Evolutionary conservation across 2,888 invertebrate species (phyloP).

Genomic region (Caenorhabditis uteleia): DNA sequence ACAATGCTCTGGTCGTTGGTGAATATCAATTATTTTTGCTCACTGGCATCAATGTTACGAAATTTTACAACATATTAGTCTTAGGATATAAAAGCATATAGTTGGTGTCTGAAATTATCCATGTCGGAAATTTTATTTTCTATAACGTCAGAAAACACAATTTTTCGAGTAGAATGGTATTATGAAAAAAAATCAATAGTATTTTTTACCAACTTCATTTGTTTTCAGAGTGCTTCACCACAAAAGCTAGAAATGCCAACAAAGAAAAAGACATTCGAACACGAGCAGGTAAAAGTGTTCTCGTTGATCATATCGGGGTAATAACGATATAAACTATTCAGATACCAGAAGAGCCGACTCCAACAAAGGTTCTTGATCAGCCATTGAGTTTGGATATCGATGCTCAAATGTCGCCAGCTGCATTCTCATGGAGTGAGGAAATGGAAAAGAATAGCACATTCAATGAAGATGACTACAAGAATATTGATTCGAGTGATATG

Average conservation of each 20-base stretch:
- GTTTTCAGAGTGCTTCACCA: slow-evolving; percentile 1
- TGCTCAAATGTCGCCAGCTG: slow-evolving; percentile 24
- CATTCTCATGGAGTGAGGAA: slow-evolving; percentile 51
- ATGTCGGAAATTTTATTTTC: too few relatives aligned
- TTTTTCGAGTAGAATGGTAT: too few relatives aligned
- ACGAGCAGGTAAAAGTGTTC: slow-evolving; percentile 27
- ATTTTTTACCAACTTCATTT: slow-evolving; percentile 21
- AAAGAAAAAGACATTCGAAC: slow-evolving; percentile 26
- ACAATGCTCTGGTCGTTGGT: too few relatives aligned
- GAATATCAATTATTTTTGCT: too few relatives aligned
- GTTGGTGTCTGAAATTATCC: too few relatives aligned
- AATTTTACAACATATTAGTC: too few relatives aligned
- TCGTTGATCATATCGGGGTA: not conserved
- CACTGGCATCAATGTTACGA: too few relatives aligned
- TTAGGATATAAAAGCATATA: too few relatives aligned
- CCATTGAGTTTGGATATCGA: slow-evolving; percentile 18
- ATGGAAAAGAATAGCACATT: slow-evolving; percentile 35
- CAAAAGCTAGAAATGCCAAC: slow-evolving; percentile 20
- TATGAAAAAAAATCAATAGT: slow-evolving; percentile 1
- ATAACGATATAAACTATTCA: slow-evolving; percentile 2
- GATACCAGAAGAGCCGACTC: slow-evolving; percentile 41
- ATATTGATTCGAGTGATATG: slow-evolving; percentile 18
- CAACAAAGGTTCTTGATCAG: slow-evolving; percentile 21
- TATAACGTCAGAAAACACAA: too few relatives aligned
- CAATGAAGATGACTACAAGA: not conserved